phyloP scores from a whole-genome alignment of 2,113 vertebrate species.

The Oryzias celebensis region DNA sequence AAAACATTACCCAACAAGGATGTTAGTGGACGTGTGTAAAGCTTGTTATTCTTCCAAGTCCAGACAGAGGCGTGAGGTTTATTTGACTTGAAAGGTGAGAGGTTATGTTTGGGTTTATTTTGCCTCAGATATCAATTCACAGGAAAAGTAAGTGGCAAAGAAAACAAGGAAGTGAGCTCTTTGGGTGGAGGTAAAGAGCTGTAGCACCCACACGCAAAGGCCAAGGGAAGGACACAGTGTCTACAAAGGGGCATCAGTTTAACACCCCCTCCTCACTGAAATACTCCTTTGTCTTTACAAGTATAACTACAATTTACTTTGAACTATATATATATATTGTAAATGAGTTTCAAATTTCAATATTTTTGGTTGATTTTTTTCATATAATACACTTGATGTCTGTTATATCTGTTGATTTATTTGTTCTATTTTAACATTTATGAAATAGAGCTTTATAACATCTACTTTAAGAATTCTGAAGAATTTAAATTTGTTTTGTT shows the following conservation, averaged over 20 bases:
- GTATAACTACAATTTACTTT: neutral
- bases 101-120: conserved; percentile 66
- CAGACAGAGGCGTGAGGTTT: conserved; percentile 45
- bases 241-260: conserved; percentile 39
- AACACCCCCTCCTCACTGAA: neutral
- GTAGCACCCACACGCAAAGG: conserved; percentile 32
- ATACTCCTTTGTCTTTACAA: neutral
- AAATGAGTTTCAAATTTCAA: no score
- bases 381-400: no score
- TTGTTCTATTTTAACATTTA: no score
- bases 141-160: conserved; percentile 58
- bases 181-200: conserved; percentile 51
- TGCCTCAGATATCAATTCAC: conserved; percentile 63
- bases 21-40: conserved; percentile 16
- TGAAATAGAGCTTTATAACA: no score
- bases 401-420: no score
- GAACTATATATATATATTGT: no score
- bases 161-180: conserved; percentile 69
- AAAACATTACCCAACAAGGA: conserved; percentile 14
- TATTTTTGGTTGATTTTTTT: no score
- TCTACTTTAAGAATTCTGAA: no score
- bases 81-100: conserved; percentile 70
- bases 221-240: conserved; percentile 57
- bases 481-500: no score
- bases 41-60: conserved; percentile 62